phyloP scores from a whole-genome alignment of 2,113 vertebrate genomes.

The Porphyrio hochstetteri region DNA sequence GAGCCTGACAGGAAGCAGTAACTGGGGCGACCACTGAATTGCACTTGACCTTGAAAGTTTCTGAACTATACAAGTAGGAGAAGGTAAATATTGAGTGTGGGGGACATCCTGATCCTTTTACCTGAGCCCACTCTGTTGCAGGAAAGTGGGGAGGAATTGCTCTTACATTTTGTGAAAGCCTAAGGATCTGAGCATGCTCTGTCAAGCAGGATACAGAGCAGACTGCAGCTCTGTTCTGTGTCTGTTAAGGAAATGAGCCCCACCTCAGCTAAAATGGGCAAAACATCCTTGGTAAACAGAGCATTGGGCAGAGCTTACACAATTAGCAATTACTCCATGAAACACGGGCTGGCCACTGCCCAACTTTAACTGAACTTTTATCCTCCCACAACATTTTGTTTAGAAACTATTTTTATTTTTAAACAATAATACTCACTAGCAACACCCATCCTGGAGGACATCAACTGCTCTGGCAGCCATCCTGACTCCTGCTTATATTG shows the following conservation, averaged over 20 bases:
- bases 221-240: slow-evolving; percentile 68
- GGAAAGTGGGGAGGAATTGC: not conserved
- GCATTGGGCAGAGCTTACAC: slow-evolving; percentile 59
- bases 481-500: not conserved
- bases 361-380: slow-evolving; percentile 47
- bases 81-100: not conserved
- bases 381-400: slow-evolving; percentile 55
- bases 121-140: not conserved
- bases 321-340: slow-evolving; percentile 57
- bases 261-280: slow-evolving; percentile 72
- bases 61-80: not conserved
- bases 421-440: slow-evolving; percentile 38
- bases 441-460: slow-evolving; percentile 56
- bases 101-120: slow-evolving; percentile 21
- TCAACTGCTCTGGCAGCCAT: not conserved
- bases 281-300: slow-evolving; percentile 74
- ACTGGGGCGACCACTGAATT: not conserved
- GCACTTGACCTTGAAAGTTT: not conserved
- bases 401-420: slow-evolving; percentile 63
- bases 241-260: slow-evolving; percentile 75
- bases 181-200: slow-evolving; percentile 66
- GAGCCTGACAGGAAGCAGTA: not conserved
- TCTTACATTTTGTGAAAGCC: slow-evolving; percentile 48
- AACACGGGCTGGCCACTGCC: slow-evolving; percentile 12
- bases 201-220: slow-evolving; percentile 70